phyloP scores from a whole-genome alignment of 2,113 vertebrate genomes.

The Oxygymnocypris stewartii region DNA sequence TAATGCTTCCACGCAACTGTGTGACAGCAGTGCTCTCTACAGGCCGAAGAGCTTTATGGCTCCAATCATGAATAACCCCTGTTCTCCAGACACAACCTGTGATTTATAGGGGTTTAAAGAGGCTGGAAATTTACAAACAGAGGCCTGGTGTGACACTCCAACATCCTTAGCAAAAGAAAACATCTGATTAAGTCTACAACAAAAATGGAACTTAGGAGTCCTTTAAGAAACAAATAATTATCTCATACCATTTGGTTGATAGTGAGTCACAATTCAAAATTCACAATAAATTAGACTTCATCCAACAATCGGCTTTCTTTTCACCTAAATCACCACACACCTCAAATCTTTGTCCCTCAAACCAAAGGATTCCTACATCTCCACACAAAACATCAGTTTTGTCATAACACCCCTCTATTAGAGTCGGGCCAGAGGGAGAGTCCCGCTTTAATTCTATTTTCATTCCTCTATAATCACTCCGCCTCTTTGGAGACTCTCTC shows the following conservation, averaged over 20 bases:
- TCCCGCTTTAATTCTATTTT: slow-evolving; percentile 50
- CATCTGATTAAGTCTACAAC: slow-evolving; percentile 12
- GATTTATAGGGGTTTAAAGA: slow-evolving; percentile 42
- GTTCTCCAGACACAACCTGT: slow-evolving; percentile 25
- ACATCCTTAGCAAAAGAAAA: slow-evolving; percentile 11
- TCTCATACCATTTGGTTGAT: not conserved
- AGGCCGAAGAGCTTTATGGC: not conserved
- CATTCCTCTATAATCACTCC: slow-evolving; percentile 48
- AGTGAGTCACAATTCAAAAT: not conserved
- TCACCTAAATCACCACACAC: slow-evolving; percentile 1
- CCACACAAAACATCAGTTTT: slow-evolving; percentile 47
- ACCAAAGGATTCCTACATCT: slow-evolving; percentile 37
- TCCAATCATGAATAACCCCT: not conserved
- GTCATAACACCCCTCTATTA: slow-evolving; percentile 42
- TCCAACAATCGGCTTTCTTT: slow-evolving; percentile 4
- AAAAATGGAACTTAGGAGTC: not conserved
- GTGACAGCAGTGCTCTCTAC: slow-evolving; percentile 56
- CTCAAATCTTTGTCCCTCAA: not conserved
- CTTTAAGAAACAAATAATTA: not conserved
- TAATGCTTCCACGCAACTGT: not conserved
- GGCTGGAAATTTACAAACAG: too few relatives aligned
- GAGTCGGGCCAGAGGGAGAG: slow-evolving; percentile 37
- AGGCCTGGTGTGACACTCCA: slow-evolving; percentile 27
- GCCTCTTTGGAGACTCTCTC: slow-evolving; percentile 62
- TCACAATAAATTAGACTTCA: not conserved